Percentiles rank a stretch among this genome's conserved stretches.
Conservation (phyloP, 1,140 invertebrate species). For the Lucilia sericata region DNA sequence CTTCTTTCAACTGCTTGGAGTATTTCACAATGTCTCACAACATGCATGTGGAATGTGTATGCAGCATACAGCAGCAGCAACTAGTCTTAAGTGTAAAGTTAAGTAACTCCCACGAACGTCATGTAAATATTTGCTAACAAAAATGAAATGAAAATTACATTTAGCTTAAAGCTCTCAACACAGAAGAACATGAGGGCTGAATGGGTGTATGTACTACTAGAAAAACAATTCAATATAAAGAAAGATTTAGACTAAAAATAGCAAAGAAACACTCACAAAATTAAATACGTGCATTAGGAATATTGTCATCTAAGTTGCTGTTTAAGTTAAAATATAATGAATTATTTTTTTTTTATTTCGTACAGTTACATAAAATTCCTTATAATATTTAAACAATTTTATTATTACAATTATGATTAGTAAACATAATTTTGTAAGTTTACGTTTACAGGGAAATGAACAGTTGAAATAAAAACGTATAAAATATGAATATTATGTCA, state of each 20-base stretch:
- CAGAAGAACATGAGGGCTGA: not conserved
- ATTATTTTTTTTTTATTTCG: not conserved
- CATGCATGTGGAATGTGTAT: not conserved
- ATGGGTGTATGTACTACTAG: not conserved
- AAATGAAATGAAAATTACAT: slow-evolving; percentile 29
- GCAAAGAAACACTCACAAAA: not conserved
- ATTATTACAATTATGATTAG: not conserved
- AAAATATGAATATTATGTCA: not conserved
- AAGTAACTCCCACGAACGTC: slow-evolving; percentile 22
- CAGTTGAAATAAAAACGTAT: not conserved
- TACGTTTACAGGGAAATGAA: not conserved
- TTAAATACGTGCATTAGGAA: not conserved
- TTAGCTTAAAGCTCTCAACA: not conserved
- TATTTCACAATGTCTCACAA: not conserved
- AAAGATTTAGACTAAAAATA: not conserved
- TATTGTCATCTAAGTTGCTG: not conserved
- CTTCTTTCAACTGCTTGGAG: too few relatives aligned
- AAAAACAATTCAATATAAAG: not conserved
- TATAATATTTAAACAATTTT: not conserved
- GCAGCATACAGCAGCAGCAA: not conserved
- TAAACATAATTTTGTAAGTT: not conserved
- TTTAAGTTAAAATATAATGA: not conserved
- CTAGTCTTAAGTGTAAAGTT: slow-evolving; percentile 29
- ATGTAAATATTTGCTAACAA: slow-evolving; percentile 24
- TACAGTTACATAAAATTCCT: not conserved